A percentile compares a stretch with the other conserved stretches of the same genome.
phyloP scores from a whole-genome alignment of 2,888 invertebrate species.

The Malthinus seriepunctatus region DNA sequence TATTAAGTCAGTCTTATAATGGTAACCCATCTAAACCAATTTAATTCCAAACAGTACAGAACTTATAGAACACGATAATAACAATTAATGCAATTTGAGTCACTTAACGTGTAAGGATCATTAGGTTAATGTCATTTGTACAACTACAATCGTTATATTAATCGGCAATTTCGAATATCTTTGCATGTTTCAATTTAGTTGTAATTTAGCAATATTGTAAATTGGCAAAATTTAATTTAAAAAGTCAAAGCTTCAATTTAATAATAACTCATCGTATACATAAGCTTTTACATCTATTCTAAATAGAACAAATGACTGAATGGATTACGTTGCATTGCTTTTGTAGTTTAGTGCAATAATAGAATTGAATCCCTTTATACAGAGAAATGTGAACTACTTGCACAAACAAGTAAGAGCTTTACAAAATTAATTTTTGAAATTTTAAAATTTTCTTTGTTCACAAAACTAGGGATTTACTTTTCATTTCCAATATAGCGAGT shows the following conservation, averaged over 20 bases:
- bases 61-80: slow-evolving; percentile 24
- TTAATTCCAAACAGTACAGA: slow-evolving; percentile 13
- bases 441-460: too few relatives aligned
- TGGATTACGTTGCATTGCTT: slow-evolving; percentile 3
- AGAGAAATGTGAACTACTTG: too few relatives aligned
- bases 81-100: slow-evolving; percentile 38
- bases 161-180: slow-evolving; percentile 6
- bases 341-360: slow-evolving; percentile 6
- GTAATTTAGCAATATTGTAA: too few relatives aligned
- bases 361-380: slow-evolving; percentile 4
- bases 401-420: too few relatives aligned
- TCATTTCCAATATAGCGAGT: too few relatives aligned
- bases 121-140: slow-evolving; percentile 35
- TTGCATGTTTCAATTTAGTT: too few relatives aligned
- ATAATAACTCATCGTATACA: slow-evolving; percentile 6
- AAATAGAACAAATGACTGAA: background rate
- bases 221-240: too few relatives aligned
- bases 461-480: too few relatives aligned
- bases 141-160: slow-evolving; percentile 26
- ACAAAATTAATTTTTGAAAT: too few relatives aligned
- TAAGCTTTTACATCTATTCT: background rate
- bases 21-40: background rate
- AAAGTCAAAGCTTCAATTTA: too few relatives aligned
- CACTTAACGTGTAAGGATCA: slow-evolving; percentile 36
- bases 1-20: too few relatives aligned